Conservation (phyloP, 2,113 vertebrate genomes). For the Campylomormyrus numenius region DNA sequence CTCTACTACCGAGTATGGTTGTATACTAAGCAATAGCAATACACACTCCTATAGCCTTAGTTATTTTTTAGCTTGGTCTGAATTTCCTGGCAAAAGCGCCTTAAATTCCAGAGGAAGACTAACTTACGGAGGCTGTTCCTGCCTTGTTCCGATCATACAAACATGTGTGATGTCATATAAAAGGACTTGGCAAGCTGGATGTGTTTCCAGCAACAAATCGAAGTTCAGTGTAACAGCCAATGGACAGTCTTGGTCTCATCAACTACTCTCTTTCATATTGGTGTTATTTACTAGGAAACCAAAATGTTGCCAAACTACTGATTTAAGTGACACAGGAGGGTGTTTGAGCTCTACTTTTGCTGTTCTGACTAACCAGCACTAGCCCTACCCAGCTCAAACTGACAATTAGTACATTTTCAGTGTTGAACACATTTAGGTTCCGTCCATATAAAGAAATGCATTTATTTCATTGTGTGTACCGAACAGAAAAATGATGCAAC, state of each 20-base stretch:
- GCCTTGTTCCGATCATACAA: not conserved
- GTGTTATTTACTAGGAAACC: not conserved
- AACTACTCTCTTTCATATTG: not conserved
- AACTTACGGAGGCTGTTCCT: not conserved
- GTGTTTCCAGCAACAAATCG: not conserved
- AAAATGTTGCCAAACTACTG: not conserved
- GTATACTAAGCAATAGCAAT: not conserved
- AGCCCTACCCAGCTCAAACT: not conserved
- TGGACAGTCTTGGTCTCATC: not conserved
- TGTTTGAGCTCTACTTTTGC: not conserved
- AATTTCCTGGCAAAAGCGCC: not conserved
- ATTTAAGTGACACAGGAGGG: not conserved
- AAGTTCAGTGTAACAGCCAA: not conserved
- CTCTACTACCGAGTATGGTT: not conserved
- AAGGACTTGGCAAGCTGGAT: not conserved
- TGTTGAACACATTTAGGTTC: not conserved
- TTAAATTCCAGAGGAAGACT: not conserved
- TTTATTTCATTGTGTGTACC: not conserved
- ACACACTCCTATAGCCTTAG: not conserved
- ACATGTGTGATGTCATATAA: not conserved
- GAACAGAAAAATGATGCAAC: not conserved
- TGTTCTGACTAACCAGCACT: not conserved
- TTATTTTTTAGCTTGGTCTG: not conserved
- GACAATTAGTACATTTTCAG: not conserved
- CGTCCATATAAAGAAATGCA: not conserved